Base-by-base conservation (phyloP, 2,888 invertebrate species). In the Sinelater perroti region DNA sequence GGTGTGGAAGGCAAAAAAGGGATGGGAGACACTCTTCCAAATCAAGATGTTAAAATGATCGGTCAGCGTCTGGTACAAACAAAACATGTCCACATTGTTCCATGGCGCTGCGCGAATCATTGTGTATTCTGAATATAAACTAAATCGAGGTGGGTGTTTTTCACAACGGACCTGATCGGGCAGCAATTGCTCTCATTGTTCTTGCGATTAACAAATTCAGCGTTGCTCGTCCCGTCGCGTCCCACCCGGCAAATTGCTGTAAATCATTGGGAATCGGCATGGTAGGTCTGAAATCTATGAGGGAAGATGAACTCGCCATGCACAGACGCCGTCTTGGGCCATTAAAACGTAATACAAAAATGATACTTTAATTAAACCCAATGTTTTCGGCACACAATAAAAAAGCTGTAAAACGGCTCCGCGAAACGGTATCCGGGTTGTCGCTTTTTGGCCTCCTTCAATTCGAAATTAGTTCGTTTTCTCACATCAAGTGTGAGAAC, bases 361-460 rank as follows among this genome's bases (percentile, higher is more conserved):
- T 14, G 21, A n/a, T 5, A 35, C 24, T 21, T 20, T 35, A 47
- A 47, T 47, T 47, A 47, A 47, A 47, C 7, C 11, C 16, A 3
- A 7, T 13, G 33, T 21, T 33, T 33, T 44, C 10, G 28, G 18
- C 31, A 35, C 14, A 24, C 21, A 33, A 36, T 26, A 38, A 50
- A 50, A 50, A 50, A 50, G 36, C 38, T 38, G 50, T 50, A 50
- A 50, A 50, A 20, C 38, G 16, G 36, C 38, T 50, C 17, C 30
- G 14, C 3, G 17, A 26, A 50, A 50, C 50, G 36, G 50, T 44
- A 44, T 44, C 33, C 47, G 10, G 35, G 26, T 47, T 24, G 45
- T 33, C 31, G 26, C 28, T 50, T 36, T 36, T 50, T 24, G 33
- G 21, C 18, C 47, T 35, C 47, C 33, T 47, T 47, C 47, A 33